Conservation (phyloP, 2,797 vertebrate genomes). For the Pachyuromys duprasi region DNA sequence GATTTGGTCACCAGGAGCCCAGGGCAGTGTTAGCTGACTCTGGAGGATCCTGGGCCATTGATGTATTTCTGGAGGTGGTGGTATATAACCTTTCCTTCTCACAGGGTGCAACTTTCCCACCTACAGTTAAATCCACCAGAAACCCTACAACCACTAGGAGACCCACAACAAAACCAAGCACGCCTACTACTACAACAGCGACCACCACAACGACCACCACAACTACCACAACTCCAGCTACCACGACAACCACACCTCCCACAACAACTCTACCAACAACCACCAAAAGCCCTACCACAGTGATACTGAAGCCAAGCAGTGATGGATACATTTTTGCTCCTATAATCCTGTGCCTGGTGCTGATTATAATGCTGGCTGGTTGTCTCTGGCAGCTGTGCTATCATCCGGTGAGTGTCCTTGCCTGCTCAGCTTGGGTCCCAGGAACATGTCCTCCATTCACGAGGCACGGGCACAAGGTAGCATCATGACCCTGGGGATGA, state of each 20-base stretch:
- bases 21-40: too few relatives aligned
- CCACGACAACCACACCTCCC: not conserved
- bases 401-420: not conserved
- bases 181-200: not conserved
- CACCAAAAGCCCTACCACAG: not conserved
- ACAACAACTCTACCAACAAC: accelerated
- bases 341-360: not conserved
- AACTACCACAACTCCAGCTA: not conserved
- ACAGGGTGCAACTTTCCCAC: not conserved
- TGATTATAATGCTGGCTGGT: not conserved
- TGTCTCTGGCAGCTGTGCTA: not conserved
- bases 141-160: not conserved
- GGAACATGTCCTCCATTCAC: not conserved
- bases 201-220: too few relatives aligned
- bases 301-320: not conserved
- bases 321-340: not conserved
- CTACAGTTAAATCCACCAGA: not conserved
- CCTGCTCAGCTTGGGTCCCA: not conserved
- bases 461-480: not conserved
- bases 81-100: not conserved
- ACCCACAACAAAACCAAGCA: not conserved
- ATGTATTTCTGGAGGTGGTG: not conserved
- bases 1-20: not conserved
- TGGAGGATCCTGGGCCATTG: not conserved
- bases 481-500: too few relatives aligned